A percentile compares a stretch with the other conserved stretches of the same genome.
phyloP scores from a whole-genome alignment of 2,888 invertebrate species.

The Hydraecia micacea region DNA sequence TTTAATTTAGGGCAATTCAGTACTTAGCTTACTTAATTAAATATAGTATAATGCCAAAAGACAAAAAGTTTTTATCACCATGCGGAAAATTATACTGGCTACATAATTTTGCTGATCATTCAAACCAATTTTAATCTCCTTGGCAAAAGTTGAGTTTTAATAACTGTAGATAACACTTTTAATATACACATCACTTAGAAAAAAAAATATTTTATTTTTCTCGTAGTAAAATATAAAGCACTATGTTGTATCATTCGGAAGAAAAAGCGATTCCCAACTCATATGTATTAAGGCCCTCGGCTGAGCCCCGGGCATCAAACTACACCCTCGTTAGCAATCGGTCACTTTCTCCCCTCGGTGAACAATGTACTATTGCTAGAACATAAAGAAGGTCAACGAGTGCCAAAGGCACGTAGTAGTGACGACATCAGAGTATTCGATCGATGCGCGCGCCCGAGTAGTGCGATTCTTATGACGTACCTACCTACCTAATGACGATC shows the following conservation, averaged over 20 bases:
- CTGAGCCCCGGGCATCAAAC: not conserved
- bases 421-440: not conserved
- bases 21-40: too few species aligned
- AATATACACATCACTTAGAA: too few species aligned
- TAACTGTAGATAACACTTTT: too few species aligned
- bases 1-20: too few species aligned
- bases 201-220: too few species aligned
- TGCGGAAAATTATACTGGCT: too few species aligned
- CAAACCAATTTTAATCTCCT: too few species aligned
- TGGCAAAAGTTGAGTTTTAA: too few species aligned
- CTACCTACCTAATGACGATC: not conserved
- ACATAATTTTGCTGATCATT: too few species aligned
- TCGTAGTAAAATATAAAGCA: not conserved
- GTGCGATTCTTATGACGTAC: not conserved
- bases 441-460: not conserved
- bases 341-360: not conserved
- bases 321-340: not conserved
- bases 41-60: too few species aligned
- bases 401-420: not conserved
- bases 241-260: not conserved
- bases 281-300: not conserved
- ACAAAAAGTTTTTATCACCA: too few species aligned
- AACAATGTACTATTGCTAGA: slow-evolving; percentile 3
- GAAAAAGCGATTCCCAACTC: not conserved
- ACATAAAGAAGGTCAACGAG: not conserved